Conservation (phyloP, 2,888 invertebrate genomes). For the Scelioninae gen. 1 region DNA sequence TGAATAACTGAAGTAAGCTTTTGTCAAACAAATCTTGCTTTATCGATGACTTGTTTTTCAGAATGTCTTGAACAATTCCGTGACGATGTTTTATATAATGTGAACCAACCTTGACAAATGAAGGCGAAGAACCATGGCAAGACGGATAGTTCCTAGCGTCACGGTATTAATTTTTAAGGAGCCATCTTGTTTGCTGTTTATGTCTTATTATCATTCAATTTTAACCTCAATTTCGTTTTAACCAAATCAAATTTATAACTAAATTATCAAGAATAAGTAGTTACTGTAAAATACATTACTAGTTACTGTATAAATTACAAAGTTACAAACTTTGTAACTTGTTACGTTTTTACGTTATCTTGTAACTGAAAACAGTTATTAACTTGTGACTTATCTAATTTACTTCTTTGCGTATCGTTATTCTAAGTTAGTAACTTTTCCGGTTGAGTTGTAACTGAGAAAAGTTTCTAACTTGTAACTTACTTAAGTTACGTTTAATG, state of each 20-base stretch:
- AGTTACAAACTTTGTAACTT: too few species aligned
- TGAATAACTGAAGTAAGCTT: slow-evolving; percentile 46
- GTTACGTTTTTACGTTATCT: too few species aligned
- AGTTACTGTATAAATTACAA: too few species aligned
- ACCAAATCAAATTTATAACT: neutral
- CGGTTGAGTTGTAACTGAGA: too few species aligned
- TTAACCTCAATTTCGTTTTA: neutral
- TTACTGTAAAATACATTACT: too few species aligned
- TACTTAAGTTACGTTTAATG: too few species aligned
- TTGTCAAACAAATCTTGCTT: slow-evolving; percentile 55
- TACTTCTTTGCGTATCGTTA: neutral
- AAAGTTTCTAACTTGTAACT: too few species aligned
- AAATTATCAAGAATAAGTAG: neutral
- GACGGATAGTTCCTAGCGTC: slow-evolving; percentile 82
- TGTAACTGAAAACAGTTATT: too few species aligned
- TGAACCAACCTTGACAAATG: slow-evolving; percentile 61
- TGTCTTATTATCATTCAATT: slow-evolving; percentile 17
- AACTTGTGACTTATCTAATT: too few species aligned
- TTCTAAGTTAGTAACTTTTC: too few species aligned
- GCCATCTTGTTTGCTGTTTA: slow-evolving; percentile 78
- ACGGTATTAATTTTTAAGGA: slow-evolving; percentile 83
- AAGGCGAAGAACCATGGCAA: slow-evolving; percentile 64
- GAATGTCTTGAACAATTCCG: slow-evolving; percentile 61
- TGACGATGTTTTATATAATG: slow-evolving; percentile 62
- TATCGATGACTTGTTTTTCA: slow-evolving; percentile 54